These are phyloP conservation scores for Chiroxiphia lanceolata DNA, from an alignment of 2,797 vertebrate genomes.

Conservation along the genomic window DNA sequence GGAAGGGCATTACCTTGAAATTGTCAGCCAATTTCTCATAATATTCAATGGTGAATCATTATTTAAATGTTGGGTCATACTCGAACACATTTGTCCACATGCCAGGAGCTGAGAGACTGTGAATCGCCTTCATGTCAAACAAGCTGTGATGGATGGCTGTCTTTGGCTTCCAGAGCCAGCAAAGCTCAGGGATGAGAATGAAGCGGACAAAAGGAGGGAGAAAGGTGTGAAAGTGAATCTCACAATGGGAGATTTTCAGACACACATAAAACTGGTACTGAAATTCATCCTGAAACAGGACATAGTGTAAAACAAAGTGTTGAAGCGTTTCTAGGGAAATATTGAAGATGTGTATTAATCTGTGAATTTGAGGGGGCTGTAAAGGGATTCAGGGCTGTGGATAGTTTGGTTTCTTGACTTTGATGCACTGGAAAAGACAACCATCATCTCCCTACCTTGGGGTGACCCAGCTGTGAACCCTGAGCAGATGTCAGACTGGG, in stretches of 20 bases:
- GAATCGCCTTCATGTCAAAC: neutral
- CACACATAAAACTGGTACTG: neutral
- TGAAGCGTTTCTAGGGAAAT: neutral
- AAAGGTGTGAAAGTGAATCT: neutral
- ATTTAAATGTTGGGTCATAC: slow-evolving; percentile 25
- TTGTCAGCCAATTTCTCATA: neutral
- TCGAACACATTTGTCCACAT: slow-evolving; percentile 5
- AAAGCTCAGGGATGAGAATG: neutral
- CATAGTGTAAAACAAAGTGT: neutral
- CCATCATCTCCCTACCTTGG: accelerated
- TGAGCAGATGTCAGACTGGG: neutral
- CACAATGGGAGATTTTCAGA: neutral
- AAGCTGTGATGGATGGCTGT: neutral
- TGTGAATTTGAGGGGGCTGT: neutral
- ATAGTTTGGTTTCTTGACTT: neutral
- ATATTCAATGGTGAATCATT: neutral
- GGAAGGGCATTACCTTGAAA: neutral
- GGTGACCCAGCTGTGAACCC: neutral
- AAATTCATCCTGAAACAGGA: neutral
- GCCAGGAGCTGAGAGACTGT: neutral
- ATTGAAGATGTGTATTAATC: neutral
- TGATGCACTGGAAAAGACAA: neutral
- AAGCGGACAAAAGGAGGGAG: neutral
- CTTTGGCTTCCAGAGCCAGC: neutral
- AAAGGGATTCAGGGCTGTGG: neutral